These are phyloP conservation scores for Schizopygopsis malacanthus DNA, from an alignment of 2,797 vertebrate genomes.

Conservation along the genomic window DNA sequence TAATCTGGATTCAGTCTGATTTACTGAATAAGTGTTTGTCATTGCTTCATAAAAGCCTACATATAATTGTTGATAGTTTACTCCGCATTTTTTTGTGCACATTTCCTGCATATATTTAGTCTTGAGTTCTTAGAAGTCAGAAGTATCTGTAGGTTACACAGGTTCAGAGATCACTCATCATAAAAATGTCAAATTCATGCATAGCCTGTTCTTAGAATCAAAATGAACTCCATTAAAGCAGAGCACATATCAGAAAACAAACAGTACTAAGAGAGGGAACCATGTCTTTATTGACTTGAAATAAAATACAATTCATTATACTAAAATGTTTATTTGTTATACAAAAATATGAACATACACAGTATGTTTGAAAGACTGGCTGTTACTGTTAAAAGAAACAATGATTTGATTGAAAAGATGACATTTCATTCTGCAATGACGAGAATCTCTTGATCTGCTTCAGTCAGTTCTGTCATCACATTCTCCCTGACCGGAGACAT, in stretches of 20 bases:
- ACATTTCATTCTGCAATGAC: constrained; percentile 12
- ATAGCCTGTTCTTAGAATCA: no score
- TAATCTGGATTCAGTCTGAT: neutral
- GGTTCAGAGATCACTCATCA: neutral
- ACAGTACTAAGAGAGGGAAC: neutral
- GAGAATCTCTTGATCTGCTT: constrained; percentile 14
- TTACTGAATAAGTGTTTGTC: neutral
- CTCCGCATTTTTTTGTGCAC: neutral
- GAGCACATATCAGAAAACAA: neutral
- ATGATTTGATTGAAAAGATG: neutral
- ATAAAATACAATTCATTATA: constrained; percentile 24
- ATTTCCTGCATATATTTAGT: neutral
- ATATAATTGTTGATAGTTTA: neutral
- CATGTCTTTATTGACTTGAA: constrained; percentile 34
- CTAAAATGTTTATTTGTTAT: neutral
- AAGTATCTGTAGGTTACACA: neutral
- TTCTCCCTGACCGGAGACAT: constrained; percentile 86
- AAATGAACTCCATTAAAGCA: neutral
- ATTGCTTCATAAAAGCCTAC: neutral
- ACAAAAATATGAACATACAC: constrained; percentile 66
- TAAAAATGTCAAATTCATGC: neutral
- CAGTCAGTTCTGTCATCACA: constrained; percentile 62
- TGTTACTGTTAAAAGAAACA: constrained; percentile 4
- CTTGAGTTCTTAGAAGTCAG: neutral
- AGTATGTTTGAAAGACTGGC: constrained; percentile 65